Evolutionary conservation across 2,888 invertebrate species (phyloP).

Genomic region (Uropetala carovei): DNA sequence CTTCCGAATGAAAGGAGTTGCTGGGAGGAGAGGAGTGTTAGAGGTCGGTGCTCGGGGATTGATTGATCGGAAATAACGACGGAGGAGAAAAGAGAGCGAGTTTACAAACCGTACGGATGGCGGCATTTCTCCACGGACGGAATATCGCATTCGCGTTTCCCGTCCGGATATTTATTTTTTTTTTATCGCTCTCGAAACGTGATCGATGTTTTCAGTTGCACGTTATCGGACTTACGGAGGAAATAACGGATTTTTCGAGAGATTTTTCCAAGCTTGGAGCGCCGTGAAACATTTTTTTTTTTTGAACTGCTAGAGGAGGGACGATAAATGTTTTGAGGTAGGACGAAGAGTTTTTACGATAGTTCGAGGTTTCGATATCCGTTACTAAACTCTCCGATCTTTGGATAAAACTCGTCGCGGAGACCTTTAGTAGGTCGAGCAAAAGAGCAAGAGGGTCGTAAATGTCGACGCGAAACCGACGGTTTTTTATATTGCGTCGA

Average conservation of each 20-base stretch:
- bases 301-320: no score
- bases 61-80: slow-evolving; percentile 25
- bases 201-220: slow-evolving; percentile 6
- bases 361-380: no score
- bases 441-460: no score
- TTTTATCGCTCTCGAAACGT: background rate
- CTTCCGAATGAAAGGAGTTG: background rate
- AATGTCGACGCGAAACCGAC: no score
- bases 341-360: no score
- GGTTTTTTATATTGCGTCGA: no score
- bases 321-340: no score
- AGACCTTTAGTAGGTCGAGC: no score
- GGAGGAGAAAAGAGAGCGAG: background rate
- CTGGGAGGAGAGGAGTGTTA: background rate
- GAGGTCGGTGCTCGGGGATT: background rate
- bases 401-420: no score
- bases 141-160: background rate
- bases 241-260: background rate
- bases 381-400: no score
- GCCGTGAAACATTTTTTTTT: no score
- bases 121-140: background rate
- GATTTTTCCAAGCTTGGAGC: background rate
- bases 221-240: background rate
- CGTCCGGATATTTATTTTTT: background rate
- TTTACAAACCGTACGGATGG: background rate